Conservation (phyloP, 2,888 invertebrate genomes). For the Allacma fusca region DNA sequence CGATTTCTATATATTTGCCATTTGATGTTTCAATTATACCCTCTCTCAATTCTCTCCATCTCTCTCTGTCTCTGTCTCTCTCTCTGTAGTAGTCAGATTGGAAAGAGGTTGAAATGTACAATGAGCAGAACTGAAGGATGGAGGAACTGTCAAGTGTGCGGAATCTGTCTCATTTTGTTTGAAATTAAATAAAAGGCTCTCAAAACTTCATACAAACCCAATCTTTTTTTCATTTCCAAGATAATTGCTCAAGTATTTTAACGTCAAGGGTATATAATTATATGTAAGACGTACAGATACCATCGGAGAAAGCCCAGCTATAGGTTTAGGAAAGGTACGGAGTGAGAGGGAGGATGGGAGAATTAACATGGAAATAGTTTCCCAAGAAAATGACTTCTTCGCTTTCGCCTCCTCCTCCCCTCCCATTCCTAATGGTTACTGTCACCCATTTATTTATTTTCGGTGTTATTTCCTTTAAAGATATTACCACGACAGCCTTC, state of each 20-base stretch:
- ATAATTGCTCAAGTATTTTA: background rate
- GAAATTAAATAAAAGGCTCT: background rate
- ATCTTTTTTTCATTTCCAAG: background rate
- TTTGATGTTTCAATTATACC: constrained; percentile 1
- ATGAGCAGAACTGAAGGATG: no score
- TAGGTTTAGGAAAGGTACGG: background rate
- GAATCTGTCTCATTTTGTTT: background rate
- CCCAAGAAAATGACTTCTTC: constrained; percentile 8
- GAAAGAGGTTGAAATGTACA: no score
- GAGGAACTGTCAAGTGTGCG: no score
- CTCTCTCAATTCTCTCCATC: no score
- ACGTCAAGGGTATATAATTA: no score
- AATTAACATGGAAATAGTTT: constrained; percentile 13
- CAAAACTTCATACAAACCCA: background rate
- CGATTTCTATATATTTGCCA: background rate
- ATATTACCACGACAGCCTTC: background rate
- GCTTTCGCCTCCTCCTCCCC: background rate
- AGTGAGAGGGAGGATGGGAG: background rate
- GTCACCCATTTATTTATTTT: constrained; percentile 2
- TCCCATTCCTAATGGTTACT: constrained; percentile 6
- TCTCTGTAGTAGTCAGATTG: no score
- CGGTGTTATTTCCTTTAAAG: background rate
- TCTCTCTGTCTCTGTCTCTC: no score
- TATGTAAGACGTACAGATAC: no score
- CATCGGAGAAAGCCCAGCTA: background rate